Evolutionary conservation across 2,113 vertebrate genomes (phyloP).

Genomic region (Leptobrachium leishanense): DNA sequence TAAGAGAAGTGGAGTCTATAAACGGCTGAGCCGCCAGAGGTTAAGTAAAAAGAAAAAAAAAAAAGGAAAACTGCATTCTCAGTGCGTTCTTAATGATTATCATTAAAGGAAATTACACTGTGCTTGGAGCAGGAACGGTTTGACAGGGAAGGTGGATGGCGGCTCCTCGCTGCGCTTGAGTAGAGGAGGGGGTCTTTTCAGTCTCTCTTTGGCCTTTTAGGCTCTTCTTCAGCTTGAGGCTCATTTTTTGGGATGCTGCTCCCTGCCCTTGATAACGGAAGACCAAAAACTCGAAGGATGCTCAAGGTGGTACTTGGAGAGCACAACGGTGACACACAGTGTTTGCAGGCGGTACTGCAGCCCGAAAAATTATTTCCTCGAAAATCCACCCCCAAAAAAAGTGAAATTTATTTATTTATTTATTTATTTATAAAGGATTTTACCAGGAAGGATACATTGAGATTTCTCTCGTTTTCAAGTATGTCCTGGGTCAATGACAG

Average conservation of each 20-base stretch:
- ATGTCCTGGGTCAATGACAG: no score
- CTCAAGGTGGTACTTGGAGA: not conserved
- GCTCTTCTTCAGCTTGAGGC: not conserved
- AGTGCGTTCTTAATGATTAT: slow-evolving; percentile 10
- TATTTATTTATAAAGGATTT: no score
- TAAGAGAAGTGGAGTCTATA: not conserved
- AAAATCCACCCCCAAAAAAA: no score
- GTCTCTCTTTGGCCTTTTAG: not conserved
- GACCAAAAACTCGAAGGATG: not conserved
- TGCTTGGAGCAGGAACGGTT: not conserved
- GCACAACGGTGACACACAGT: not conserved
- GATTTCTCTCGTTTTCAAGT: no score
- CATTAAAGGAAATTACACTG: slow-evolving; percentile 10
- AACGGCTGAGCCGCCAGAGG: not conserved
- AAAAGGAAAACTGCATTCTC: not conserved
- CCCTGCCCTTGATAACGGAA: no score
- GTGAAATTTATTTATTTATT: no score
- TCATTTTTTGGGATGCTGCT: not conserved
- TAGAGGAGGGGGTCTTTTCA: not conserved
- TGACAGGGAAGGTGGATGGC: not conserved
- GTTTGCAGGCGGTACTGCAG: not conserved
- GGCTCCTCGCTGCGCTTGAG: not conserved
- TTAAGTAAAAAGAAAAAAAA: slow-evolving; percentile 3
- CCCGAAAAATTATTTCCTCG: no score
- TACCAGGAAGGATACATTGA: no score